Conservation (phyloP, 2,797 vertebrate genomes). For the Silurus lanzhouensis region DNA sequence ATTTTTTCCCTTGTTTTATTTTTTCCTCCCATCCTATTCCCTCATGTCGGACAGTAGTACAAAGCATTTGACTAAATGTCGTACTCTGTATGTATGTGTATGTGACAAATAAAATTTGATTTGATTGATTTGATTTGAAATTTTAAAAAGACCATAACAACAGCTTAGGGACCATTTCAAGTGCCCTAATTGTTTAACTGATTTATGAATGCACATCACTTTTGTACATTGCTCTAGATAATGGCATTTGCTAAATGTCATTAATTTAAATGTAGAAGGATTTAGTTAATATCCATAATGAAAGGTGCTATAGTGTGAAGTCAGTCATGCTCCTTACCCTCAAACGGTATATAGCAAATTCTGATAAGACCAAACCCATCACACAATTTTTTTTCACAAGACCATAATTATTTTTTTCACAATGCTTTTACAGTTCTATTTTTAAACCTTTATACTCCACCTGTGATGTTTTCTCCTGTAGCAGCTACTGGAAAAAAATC, state of each 20-base stretch:
- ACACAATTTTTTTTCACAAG: not conserved
- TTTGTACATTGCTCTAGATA: no score
- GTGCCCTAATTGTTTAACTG: not conserved
- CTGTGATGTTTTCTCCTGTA: not conserved
- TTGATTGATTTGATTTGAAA: no score
- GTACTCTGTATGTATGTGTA: no score
- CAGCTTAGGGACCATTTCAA: not conserved
- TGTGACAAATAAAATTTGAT: no score
- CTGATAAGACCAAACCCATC: not conserved
- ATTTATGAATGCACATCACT: no score
- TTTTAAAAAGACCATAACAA: no score
- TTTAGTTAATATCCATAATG: not conserved
- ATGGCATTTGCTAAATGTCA: no score
- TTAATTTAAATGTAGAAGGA: no score
- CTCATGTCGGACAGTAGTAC: no score
- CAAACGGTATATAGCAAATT: not conserved
- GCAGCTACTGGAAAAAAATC: not conserved
- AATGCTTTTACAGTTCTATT: not conserved
- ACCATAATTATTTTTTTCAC: not conserved
- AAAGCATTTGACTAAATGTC: no score
- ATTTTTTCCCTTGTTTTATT: no score
- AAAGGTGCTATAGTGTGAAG: not conserved
- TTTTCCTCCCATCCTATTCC: no score
- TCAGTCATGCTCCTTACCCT: not conserved
- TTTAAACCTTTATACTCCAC: constrained; percentile 1